phyloP scores from a whole-genome alignment of 2,113 vertebrate genomes.

The Megaceryle torquata region DNA sequence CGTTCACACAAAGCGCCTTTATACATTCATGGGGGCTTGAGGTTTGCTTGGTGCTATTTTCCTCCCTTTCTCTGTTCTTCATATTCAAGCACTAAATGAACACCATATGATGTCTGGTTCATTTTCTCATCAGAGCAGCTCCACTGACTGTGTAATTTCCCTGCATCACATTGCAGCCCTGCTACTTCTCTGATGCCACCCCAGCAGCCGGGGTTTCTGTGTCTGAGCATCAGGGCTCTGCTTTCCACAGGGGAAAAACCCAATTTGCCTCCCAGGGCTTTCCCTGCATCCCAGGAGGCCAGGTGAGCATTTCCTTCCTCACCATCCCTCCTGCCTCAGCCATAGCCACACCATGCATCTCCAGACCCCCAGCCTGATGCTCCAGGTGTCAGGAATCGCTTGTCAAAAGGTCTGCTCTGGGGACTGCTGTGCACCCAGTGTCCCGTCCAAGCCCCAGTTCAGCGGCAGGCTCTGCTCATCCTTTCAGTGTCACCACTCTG shows the following conservation, averaged over 20 bases:
- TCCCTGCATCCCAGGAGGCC: neutral
- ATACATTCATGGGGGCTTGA: neutral
- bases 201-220: neutral
- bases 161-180: neutral
- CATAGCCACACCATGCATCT: neutral
- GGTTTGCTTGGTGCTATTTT: neutral
- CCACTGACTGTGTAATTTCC: neutral
- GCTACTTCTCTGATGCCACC: rapidly evolving
- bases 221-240: neutral
- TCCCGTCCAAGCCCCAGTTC: neutral
- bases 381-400: neutral
- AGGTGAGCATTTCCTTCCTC: neutral
- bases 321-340: neutral
- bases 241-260: neutral
- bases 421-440: no score
- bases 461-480: rapidly evolving
- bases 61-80: neutral
- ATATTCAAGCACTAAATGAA: neutral
- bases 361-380: neutral
- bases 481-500: neutral
- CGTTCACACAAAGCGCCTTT: neutral
- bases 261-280: neutral
- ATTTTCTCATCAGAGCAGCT: neutral
- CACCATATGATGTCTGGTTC: constrained; percentile 9
- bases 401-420: rapidly evolving